Base-by-base conservation (phyloP, 1,140 invertebrate genomes). In the Aphis craccivora region DNA sequence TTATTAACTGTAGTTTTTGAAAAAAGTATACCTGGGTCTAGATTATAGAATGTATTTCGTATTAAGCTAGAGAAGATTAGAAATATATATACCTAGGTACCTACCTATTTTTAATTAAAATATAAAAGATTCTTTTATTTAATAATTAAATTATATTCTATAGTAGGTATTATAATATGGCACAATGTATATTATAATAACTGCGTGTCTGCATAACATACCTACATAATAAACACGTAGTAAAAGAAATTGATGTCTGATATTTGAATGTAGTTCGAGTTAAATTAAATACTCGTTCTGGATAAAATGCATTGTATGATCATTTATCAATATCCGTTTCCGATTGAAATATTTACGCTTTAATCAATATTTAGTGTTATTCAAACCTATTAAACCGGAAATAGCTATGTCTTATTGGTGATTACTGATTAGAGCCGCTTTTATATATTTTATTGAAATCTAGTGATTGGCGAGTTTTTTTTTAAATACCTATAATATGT, bases 281-380 rank as follows among this genome's bases (percentile, higher is more conserved):
- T 30, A 87, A 87, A 25, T 45, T 87, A 5, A 48, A 87, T 30
- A n/a, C 86, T n/a, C 45, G 86, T 48, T 40, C n/a, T 14, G 14
- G 86, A 35, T 88, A 35, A 88, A 88, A 88, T 45, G 45, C 35
- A 35, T 48, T 48, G 43, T 48, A 7, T 23, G 84, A 87, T n/a
- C 18, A 89, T 89, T 89, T 89, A 89, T 89, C 87, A 45, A 53
- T 89, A 53, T 89, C 48, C 87, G 87, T 89, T 89, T 89, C 48
- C 45, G 30, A 87, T 89, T 7, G 35, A 88, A 88, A 30, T 37
- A 9, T 20, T 51, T 51, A 89, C n/a, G 48, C 48, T 89, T 35
- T 89, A 53, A 89, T 53, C 22, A 37, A 37, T 89, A 53, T 87
- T 37, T 37, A 37, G 37, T 37, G 37, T 84, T 20, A 30, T 87